A percentile compares a stretch with the other conserved stretches of the same genome.
Evolutionary conservation across 2,888 invertebrate genomes (phyloP).

Genomic region (Perdita meconis): DNA sequence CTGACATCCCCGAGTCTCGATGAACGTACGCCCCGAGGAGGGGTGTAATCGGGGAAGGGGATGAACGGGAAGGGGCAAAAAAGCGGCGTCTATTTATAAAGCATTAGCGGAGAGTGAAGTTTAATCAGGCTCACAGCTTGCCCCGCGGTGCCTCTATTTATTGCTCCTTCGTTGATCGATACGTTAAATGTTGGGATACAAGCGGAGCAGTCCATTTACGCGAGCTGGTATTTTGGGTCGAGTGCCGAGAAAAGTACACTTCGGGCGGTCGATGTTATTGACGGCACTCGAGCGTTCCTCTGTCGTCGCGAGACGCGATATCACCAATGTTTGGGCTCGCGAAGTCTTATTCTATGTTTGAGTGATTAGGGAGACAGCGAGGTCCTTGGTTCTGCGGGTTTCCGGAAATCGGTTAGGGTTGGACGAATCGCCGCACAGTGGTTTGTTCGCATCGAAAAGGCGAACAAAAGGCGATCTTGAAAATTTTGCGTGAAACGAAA

Average conservation of each 20-base stretch:
- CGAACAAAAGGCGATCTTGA: no score
- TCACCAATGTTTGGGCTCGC: conserved; percentile 4
- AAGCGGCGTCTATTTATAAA: conserved; percentile 74
- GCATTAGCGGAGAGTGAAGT: conserved; percentile 75
- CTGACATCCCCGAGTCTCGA: conserved; percentile 30
- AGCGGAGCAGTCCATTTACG: conserved; percentile 50
- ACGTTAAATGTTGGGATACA: conserved; percentile 72
- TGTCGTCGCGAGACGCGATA: conserved; percentile 23
- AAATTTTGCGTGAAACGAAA: no score
- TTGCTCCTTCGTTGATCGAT: conserved; percentile 74
- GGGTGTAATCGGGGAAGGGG: conserved; percentile 38
- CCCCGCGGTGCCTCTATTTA: conserved; percentile 70
- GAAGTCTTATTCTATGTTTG: conserved; percentile 12
- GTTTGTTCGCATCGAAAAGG: no score
- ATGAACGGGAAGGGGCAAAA: conserved; percentile 29
- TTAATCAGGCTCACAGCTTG: conserved; percentile 72
- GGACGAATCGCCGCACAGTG: not conserved
- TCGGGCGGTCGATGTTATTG: conserved; percentile 48
- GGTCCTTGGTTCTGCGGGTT: not conserved
- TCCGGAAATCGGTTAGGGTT: not conserved
- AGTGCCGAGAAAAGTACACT: conserved; percentile 55
- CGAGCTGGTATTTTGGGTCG: conserved; percentile 63
- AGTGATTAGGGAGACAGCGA: not conserved
- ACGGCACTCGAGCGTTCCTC: conserved; percentile 41
- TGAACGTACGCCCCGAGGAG: conserved; percentile 27